Base-by-base conservation (phyloP, 1,140 invertebrate genomes). In the Notospermus geniculatus region DNA sequence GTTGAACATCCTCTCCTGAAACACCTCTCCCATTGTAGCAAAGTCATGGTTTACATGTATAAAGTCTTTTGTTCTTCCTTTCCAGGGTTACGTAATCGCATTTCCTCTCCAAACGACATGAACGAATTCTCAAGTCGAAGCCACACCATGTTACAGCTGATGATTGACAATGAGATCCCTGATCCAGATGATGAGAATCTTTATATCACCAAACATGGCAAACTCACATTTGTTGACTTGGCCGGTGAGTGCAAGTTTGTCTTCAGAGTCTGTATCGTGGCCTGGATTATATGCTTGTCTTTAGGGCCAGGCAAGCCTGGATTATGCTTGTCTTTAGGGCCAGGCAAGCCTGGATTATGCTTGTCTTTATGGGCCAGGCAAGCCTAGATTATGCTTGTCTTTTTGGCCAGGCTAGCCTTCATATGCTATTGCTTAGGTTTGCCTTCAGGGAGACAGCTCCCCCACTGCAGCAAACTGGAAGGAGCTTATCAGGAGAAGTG, bases 161-260 rank as follows among this genome's bases (percentile, higher is more conserved):
- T 73, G 45, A 73, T 82, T 1, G 77, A 80, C 69, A 74, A 71
- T 0, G 79, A 82, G 52, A 79, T 83, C 0, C 72, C 78, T 68
- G 81, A 83, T 55, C 76, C 79, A 0, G 90, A 91, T 70, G 88
- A 90, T 59, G 88, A 89, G 17, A 75, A 74, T 53, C 63, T 81
- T 1, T 78, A 77, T 59, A 69, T 81, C 36, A 82, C 79, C 1
- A 79, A 80, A 59, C 66, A 76, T 7, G 80, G 80, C 22, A 82
- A 82, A 65, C 68, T 82, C 13, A 78, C 78, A 0, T 82, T 82
- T 71, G 79, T 80, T 11, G 80, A 82, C 67, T 63, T 82, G n/a
- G 80, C 80, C 45, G 80, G 80, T 80, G 66, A 30, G 60, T 36
- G 32, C 5, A 7, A 7, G 32, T 36, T 4, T 36, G 32, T 7